phyloP scores from a whole-genome alignment of 2,888 invertebrate species.

The Tenthredo amoena region DNA sequence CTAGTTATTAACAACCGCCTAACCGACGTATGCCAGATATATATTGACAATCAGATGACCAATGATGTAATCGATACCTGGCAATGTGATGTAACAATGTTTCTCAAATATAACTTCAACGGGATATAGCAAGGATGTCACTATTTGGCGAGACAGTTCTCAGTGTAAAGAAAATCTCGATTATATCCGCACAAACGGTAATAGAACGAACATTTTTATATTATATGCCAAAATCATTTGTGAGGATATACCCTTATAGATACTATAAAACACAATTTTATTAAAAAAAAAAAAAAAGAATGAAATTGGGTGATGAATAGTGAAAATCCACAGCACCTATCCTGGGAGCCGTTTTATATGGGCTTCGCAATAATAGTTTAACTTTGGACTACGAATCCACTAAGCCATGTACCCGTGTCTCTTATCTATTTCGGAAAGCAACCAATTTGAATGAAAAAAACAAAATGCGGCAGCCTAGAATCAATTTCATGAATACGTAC shows the following conservation, averaged over 20 bases:
- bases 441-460: not conserved
- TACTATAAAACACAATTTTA: not conserved
- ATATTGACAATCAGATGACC: not conserved
- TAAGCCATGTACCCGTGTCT: not conserved
- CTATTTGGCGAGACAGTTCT: not conserved
- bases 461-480: not conserved
- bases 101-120: not conserved
- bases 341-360: not conserved
- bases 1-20: not conserved
- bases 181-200: not conserved
- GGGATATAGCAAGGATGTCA: not conserved
- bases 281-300: not conserved
- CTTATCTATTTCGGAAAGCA: not conserved
- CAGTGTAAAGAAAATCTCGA: not conserved
- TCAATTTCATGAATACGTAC: not conserved
- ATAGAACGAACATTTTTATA: not conserved
- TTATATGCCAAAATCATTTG: not conserved
- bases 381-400: not conserved
- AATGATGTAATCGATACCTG: not conserved
- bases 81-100: not conserved
- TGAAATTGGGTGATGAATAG: not conserved
- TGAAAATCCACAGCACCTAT: not conserved
- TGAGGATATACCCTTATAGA: not conserved
- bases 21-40: not conserved
- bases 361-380: not conserved